Conservation (phyloP, 64 coral and sea anemone species). For the Porites lutea region DNA sequence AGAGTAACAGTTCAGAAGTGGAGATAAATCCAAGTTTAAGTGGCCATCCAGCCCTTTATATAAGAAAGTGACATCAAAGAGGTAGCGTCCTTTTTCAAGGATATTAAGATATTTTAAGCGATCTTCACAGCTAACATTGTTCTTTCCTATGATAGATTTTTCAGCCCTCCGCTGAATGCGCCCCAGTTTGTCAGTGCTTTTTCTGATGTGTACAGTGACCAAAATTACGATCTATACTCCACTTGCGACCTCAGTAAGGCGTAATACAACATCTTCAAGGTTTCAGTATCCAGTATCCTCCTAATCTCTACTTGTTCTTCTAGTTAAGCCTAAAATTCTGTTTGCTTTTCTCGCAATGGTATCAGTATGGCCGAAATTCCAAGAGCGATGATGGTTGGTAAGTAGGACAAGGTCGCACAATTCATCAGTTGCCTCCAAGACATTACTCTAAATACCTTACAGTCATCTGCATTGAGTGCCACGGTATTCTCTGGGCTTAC, state of each 20-base stretch:
- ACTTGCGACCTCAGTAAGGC: not conserved
- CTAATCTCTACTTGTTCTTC: not conserved
- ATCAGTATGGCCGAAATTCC: not conserved
- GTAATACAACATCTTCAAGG: not conserved
- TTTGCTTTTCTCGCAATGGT: conserved; percentile 22
- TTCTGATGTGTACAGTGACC: conserved; percentile 34
- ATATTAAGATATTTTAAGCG: too few relatives aligned
- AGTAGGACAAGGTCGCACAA: conserved; percentile 18
- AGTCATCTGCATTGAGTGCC: conserved; percentile 41
- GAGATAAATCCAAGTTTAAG: not conserved
- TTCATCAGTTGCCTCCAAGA: conserved; percentile 1
- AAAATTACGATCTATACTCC: conserved; percentile 14
- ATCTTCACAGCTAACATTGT: not conserved
- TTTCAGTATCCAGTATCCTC: not conserved
- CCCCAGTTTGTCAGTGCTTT: conserved; percentile 27
- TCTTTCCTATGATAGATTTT: conserved; percentile 57
- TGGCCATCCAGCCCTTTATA: not conserved
- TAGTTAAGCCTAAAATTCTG: conserved; percentile 5
- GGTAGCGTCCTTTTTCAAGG: too few relatives aligned
- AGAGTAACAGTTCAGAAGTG: not conserved
- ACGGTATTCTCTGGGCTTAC: conserved; percentile 18
- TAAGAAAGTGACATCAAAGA: not conserved
- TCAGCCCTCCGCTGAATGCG: conserved; percentile 39
- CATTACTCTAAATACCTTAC: conserved; percentile 36
- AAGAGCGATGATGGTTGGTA: conserved; percentile 3